Conservation (phyloP, 2,113 vertebrate species). For the Lota lota region DNA sequence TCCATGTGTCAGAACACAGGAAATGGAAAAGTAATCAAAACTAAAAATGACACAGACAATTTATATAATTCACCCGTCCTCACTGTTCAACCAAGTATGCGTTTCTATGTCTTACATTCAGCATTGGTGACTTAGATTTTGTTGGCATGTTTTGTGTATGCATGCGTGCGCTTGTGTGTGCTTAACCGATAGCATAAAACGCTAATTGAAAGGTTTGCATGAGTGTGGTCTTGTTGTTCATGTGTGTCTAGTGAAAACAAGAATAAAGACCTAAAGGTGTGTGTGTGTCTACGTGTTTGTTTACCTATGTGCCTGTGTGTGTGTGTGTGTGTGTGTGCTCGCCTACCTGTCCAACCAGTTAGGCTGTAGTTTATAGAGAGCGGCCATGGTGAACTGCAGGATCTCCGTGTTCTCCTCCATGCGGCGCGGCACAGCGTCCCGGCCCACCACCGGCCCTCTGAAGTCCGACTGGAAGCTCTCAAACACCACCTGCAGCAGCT, state of each 20-base stretch:
- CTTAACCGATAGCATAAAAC: background rate
- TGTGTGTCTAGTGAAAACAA: background rate
- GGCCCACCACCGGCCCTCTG: constrained; percentile 10
- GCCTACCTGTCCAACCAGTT: constrained; percentile 54
- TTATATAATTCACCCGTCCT: background rate
- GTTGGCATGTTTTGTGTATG: background rate
- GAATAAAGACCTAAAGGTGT: too few relatives aligned
- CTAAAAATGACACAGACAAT: constrained; percentile 34
- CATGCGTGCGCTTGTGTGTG: background rate
- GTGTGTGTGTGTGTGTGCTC: background rate
- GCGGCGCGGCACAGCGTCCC: constrained; percentile 4
- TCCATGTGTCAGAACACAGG: constrained; percentile 55
- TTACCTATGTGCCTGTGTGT: background rate
- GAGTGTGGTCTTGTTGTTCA: background rate
- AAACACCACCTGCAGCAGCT: constrained; percentile 66
- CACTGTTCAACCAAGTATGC: background rate
- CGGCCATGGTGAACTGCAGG: constrained; percentile 54
- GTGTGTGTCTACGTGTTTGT: background rate
- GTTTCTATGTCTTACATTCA: background rate
- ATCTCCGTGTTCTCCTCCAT: constrained; percentile 41
- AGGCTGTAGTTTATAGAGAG: constrained; percentile 58
- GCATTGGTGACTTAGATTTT: too few relatives aligned
- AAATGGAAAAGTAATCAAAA: constrained; percentile 64
- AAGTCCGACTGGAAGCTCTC: constrained; percentile 70
- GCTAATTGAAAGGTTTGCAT: background rate